These are phyloP conservation scores for Argyresthia goedartella DNA, from an alignment of 2,888 invertebrate species.

Conservation along the genomic window DNA sequence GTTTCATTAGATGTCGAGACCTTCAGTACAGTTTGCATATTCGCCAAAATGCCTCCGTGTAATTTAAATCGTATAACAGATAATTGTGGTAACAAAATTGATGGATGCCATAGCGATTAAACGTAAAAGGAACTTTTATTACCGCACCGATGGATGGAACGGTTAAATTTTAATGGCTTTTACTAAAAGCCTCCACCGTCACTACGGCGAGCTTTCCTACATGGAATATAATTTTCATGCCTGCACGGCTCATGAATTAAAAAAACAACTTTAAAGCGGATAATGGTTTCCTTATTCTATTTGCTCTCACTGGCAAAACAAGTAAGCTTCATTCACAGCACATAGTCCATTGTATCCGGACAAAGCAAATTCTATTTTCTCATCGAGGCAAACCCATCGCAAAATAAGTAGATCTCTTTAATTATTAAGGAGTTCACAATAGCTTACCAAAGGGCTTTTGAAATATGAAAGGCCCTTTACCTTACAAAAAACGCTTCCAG, in stretches of 20 bases:
- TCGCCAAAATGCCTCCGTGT: no score
- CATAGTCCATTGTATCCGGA: neutral
- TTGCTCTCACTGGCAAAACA: neutral
- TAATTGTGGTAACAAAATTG: neutral
- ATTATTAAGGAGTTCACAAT: constrained; percentile 21
- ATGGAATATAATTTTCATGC: constrained; percentile 1
- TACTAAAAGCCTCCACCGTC: constrained; percentile 16
- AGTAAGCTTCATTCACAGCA: neutral
- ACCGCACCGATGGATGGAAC: constrained; percentile 1
- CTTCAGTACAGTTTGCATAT: no score
- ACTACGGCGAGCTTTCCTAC: neutral
- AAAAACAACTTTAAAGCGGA: neutral
- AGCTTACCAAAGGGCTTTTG: constrained; percentile 19
- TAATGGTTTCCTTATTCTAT: neutral
- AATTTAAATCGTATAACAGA: constrained; percentile 2
- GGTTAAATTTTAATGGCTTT: constrained; percentile 22
- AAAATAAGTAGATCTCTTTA: constrained; percentile 18
- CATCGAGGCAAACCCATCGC: neutral
- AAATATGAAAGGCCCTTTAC: neutral
- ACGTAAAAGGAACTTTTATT: constrained; percentile 2
- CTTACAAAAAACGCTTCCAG: constrained; percentile 22
- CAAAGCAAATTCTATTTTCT: neutral
- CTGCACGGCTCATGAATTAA: neutral
- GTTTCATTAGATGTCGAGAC: no score
- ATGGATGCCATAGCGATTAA: neutral